Conservation (phyloP, 2,888 invertebrate species). For the Clostera curtula region DNA sequence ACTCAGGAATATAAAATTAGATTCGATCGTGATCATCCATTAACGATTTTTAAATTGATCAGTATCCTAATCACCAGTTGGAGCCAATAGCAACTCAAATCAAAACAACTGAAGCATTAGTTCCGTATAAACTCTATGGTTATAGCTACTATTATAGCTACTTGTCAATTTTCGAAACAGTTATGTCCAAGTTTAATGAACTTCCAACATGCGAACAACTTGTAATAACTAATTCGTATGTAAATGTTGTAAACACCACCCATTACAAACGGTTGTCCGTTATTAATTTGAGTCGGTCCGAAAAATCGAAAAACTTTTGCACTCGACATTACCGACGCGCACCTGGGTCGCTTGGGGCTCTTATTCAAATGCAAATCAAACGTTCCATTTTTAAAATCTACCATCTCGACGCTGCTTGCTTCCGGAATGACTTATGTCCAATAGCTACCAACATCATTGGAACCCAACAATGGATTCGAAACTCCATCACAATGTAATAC, state of each 20-base stretch:
- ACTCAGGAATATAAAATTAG: no score
- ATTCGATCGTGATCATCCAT: no score
- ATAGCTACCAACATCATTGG: constrained; percentile 41
- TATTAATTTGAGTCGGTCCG: constrained; percentile 39
- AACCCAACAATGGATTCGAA: constrained; percentile 24
- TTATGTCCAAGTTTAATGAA: constrained; percentile 13
- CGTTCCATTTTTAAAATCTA: constrained; percentile 76
- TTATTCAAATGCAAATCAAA: constrained; percentile 77
- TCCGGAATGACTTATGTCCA: constrained; percentile 72
- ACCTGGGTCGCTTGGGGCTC: constrained; percentile 73
- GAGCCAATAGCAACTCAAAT: no score
- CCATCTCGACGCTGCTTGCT: constrained; percentile 69
- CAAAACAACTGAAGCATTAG: no score
- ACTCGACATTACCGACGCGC: constrained; percentile 57
- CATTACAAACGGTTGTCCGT: constrained; percentile 56
- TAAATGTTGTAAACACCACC: constrained; percentile 38
- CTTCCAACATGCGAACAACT: constrained; percentile 18
- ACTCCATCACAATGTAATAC: constrained; percentile 15
- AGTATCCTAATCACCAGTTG: no score
- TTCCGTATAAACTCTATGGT: no score
- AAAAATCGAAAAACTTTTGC: constrained; percentile 48
- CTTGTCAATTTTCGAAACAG: no score
- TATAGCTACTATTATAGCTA: no score
- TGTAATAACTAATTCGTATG: constrained; percentile 32
- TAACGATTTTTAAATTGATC: no score